A percentile compares a stretch with the other conserved stretches of the same genome.
Conservation (phyloP, 2,888 invertebrate genomes). For the Thumatha senex region DNA sequence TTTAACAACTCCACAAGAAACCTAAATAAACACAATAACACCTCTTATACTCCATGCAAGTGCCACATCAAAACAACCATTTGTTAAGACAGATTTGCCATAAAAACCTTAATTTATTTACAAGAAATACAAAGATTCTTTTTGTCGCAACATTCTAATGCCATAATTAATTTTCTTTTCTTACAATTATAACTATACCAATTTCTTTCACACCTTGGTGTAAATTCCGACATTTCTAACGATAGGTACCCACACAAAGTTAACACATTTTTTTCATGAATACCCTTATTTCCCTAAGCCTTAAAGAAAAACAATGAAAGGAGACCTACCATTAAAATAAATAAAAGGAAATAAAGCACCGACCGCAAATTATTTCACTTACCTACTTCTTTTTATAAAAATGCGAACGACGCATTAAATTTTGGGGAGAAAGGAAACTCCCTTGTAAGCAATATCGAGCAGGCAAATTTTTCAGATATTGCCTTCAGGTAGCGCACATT, state of each 20-base stretch:
- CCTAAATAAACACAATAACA: neutral
- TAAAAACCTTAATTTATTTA: slow-evolving; percentile 27
- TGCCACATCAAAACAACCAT: neutral
- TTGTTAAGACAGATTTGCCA: slow-evolving; percentile 12
- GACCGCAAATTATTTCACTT: slow-evolving; percentile 82
- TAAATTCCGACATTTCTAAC: slow-evolving; percentile 63
- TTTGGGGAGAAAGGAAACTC: slow-evolving; percentile 83
- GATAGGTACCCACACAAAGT: slow-evolving; percentile 54
- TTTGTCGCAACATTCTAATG: slow-evolving; percentile 31
- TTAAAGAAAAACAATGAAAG: slow-evolving; percentile 73
- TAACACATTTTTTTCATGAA: slow-evolving; percentile 62
- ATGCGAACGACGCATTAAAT: slow-evolving; percentile 84
- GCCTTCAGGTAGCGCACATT: slow-evolving; percentile 84
- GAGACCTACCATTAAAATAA: slow-evolving; percentile 82
- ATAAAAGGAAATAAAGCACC: slow-evolving; percentile 81
- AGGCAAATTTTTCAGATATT: slow-evolving; percentile 84
- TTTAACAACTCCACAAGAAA: neutral
- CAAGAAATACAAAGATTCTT: slow-evolving; percentile 26
- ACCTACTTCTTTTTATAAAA: slow-evolving; percentile 83
- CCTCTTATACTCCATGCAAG: neutral
- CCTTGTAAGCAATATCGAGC: slow-evolving; percentile 83
- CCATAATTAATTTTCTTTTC: slow-evolving; percentile 58
- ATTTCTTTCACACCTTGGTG: slow-evolving; percentile 62
- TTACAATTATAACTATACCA: slow-evolving; percentile 59
- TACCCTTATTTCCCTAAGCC: slow-evolving; percentile 64